Conservation (phyloP, 2,113 vertebrate genomes). For the Neopipo cinnamomea region DNA sequence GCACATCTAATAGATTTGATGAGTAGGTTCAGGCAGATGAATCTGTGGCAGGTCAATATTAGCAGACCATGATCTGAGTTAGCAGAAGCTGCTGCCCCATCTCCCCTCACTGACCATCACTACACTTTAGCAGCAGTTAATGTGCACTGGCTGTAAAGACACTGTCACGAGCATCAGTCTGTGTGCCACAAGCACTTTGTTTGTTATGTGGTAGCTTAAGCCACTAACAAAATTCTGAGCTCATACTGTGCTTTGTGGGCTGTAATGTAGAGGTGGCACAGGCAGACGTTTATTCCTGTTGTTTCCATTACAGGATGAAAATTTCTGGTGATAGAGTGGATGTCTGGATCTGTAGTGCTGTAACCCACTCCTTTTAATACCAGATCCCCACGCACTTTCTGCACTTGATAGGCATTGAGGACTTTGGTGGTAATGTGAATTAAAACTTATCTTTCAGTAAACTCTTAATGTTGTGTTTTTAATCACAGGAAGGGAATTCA, state of each 20-base stretch:
- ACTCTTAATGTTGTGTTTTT: not conserved
- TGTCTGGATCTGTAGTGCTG: not conserved
- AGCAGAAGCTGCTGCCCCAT: too few species aligned
- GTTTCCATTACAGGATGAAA: not conserved
- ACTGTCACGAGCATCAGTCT: too few species aligned
- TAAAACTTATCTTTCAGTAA: not conserved
- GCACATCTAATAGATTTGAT: not conserved
- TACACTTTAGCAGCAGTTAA: too few species aligned
- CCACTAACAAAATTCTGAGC: not conserved
- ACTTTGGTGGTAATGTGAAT: not conserved
- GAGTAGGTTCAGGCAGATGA: not conserved
- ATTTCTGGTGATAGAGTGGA: not conserved
- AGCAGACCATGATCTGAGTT: not conserved
- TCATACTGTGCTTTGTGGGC: not conserved
- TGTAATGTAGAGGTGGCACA: not conserved
- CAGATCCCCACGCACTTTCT: not conserved
- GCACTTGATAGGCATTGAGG: not conserved
- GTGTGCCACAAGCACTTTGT: not conserved
- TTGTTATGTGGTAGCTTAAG: not conserved
- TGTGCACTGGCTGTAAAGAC: too few species aligned
- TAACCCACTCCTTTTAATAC: not conserved
- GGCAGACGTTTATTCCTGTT: not conserved
- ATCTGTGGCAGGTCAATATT: not conserved
- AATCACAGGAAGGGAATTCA: not conserved
- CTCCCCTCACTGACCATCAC: too few species aligned